Evolutionary conservation across 2,113 vertebrate genomes (phyloP).

Genomic region (Dissostichus mawsoni): DNA sequence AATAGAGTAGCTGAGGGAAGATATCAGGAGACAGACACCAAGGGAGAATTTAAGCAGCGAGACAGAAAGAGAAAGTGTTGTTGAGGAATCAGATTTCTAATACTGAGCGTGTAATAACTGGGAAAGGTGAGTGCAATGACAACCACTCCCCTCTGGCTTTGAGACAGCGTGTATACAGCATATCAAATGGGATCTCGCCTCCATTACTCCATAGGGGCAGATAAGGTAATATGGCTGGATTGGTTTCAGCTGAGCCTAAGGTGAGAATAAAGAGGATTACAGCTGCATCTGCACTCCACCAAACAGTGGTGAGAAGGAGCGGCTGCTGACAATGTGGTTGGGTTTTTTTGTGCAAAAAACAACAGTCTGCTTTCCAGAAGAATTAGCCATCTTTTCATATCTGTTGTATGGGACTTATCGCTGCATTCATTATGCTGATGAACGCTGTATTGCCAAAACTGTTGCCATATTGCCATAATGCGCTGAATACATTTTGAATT

Average conservation of each 20-base stretch:
- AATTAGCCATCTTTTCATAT: background rate
- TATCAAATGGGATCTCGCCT: constrained; percentile 57
- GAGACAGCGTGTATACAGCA: constrained; percentile 35
- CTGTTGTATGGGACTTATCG: constrained; percentile 16
- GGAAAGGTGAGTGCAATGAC: constrained; percentile 76
- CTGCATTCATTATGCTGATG: constrained; percentile 21
- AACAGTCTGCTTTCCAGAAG: constrained; percentile 3
- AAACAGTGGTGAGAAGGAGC: background rate
- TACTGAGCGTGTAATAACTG: constrained; percentile 62
- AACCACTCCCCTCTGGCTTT: constrained; percentile 47
- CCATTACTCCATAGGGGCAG: constrained; percentile 39
- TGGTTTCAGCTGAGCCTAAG: constrained; percentile 58
- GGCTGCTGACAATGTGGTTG: background rate
- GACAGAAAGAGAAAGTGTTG: constrained; percentile 24
- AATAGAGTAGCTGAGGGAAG: constrained; percentile 42
- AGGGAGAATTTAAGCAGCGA: constrained; percentile 31
- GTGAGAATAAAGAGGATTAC: constrained; percentile 66
- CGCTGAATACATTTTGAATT: constrained; percentile 10
- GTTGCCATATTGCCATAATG: constrained; percentile 24
- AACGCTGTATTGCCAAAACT: constrained; percentile 2
- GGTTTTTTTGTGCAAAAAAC: background rate
- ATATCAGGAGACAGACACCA: constrained; percentile 34
- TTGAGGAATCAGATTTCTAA: constrained; percentile 56
- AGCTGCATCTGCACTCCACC: constrained; percentile 6
- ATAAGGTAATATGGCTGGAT: constrained; percentile 54